Evolutionary conservation across 1,140 invertebrate species (phyloP), one percentile per base, ranked within the genome.

Genomic region (Berghia stephanieae): DNA sequence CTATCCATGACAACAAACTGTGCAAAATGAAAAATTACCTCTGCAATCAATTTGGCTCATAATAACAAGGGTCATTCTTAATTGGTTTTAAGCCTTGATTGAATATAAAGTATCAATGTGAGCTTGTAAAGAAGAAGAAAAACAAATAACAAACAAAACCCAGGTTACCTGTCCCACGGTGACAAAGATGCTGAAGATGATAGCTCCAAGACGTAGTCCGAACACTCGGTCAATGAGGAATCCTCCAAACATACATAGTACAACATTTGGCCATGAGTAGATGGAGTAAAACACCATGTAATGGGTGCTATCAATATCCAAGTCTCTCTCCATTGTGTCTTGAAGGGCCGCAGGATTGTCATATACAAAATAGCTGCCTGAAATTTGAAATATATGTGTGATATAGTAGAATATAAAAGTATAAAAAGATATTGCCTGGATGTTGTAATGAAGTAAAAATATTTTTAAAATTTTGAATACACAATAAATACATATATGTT

Each of bases 351-450:
- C 95, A 46, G 98, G 97, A 89, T 96, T 98, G 87, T 99, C 98
- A 91, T 98, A 99, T 87, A 97, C 99, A 88, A 98, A 99, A 88
- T 98, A 98, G n/a, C 96, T 97, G 81, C 96, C 96, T 97, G 89
- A 70, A 88, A 86, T 84, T 80, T 76, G 34, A 77, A 52, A 75
- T 73, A 36, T 34, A 36, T 21, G 57, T 49, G 21, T 40, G 24
- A 1, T 3, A 40, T 1, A 55, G 40, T 71, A 40, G 43, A 60
- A 72, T 40, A 74, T 24, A 66, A 75, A 8, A 42, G 4, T 1
- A 27, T 71, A 42, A 1, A 24, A 16, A 8, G 13, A 43, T 38
- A 21, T 1, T 27, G 27, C 18, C 36, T 40, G 24, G n/a, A 10
- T 3, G 18, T 36, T 13, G 34, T 24, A 27, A 8, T 68, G 8